These are phyloP conservation scores for Phrynocephalus forsythii DNA, from an alignment of 2,797 vertebrate species.

Conservation along the genomic window DNA sequence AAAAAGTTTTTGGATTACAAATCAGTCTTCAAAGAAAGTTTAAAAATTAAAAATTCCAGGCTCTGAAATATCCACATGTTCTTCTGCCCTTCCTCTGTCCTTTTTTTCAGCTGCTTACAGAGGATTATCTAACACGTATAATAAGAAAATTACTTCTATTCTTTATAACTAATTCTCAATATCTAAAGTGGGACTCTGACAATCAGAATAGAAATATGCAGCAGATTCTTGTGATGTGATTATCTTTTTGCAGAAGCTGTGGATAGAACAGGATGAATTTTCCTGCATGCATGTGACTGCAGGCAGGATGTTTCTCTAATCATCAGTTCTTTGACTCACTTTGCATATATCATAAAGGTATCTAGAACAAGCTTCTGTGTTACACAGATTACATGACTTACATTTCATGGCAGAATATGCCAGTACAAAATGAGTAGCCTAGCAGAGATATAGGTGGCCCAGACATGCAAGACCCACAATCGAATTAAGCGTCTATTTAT, in stretches of 20 bases:
- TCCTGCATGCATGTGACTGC: neutral
- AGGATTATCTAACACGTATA: no score
- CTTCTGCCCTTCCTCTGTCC: no score
- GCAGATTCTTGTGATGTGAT: neutral
- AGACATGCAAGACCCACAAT: no score
- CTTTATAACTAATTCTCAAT: neutral
- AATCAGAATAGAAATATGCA: neutral
- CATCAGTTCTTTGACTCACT: constrained; percentile 8
- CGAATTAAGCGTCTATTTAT: neutral
- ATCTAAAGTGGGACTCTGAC: neutral
- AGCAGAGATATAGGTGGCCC: neutral
- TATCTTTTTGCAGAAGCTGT: neutral
- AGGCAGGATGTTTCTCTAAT: constrained; percentile 20
- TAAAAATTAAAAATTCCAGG: no score
- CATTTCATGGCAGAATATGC: neutral
- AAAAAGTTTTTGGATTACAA: no score
- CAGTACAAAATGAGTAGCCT: neutral
- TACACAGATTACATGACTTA: neutral
- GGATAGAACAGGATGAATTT: neutral
- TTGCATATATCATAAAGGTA: neutral
- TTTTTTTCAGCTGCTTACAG: no score
- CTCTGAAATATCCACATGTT: no score
- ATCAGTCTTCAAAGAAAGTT: no score
- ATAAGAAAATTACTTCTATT: no score
- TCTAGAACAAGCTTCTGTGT: neutral